Evolutionary conservation across 2,888 invertebrate genomes (phyloP).

Genomic region (Patella caerulea): DNA sequence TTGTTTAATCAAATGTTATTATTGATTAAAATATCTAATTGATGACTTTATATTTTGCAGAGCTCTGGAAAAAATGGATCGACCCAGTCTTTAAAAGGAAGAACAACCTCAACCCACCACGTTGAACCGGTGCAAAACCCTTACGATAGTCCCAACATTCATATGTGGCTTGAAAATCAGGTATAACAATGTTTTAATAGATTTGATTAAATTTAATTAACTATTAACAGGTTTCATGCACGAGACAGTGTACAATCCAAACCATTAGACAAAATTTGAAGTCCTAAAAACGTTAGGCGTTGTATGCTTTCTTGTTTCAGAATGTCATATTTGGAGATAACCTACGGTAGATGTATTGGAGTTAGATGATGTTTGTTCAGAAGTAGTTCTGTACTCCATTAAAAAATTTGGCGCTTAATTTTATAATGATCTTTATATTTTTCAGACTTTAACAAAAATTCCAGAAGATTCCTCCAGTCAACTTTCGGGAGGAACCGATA

Average conservation of each 20-base stretch:
- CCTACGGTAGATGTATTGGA: no score
- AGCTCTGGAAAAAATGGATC: background rate
- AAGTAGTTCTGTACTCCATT: no score
- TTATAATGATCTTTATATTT: background rate
- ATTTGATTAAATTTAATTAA: background rate
- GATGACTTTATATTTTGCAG: background rate
- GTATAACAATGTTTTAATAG: background rate
- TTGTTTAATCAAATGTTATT: background rate
- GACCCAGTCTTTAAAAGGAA: background rate
- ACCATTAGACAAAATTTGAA: no score
- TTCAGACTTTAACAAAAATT: slow-evolving; percentile 9
- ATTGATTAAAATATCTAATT: background rate
- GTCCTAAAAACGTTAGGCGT: no score
- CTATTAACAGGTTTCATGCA: no score
- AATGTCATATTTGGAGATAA: no score
- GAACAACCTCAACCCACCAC: background rate
- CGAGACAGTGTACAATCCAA: no score
- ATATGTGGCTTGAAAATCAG: background rate
- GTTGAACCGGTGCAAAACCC: background rate
- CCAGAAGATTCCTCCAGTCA: slow-evolving; percentile 8
- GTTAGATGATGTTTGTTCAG: no score
- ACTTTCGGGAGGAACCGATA: background rate
- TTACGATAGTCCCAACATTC: background rate
- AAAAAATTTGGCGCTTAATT: no score
- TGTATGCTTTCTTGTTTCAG: no score